phyloP scores from a whole-genome alignment of 2,888 invertebrate genomes.

The Aproaerema taeniolella region DNA sequence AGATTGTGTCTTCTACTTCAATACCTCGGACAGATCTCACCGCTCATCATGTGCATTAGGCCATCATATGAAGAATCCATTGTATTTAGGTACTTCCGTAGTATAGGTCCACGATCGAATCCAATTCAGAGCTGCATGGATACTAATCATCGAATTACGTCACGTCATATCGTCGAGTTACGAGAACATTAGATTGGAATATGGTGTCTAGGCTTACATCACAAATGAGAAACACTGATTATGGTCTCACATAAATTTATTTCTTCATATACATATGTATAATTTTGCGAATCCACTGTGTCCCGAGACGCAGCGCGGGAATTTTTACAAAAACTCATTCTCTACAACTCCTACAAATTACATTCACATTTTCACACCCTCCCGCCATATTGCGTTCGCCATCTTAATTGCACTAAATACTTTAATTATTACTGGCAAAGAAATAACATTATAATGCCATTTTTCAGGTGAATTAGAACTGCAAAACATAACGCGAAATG shows the following conservation, averaged over 20 bases:
- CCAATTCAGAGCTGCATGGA: no score
- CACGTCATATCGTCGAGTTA: no score
- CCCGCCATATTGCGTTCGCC: conserved; percentile 51
- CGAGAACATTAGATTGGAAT: no score
- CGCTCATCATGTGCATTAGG: no score
- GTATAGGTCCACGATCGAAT: no score
- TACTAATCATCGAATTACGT: no score
- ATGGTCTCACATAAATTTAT: conserved; percentile 77
- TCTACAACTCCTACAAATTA: conserved; percentile 65
- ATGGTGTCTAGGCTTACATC: no score
- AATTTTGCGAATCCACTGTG: conserved; percentile 76
- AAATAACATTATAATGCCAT: conserved; percentile 23
- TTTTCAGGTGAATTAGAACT: conserved; percentile 23
- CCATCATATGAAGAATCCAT: no score
- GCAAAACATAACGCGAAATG: conserved; percentile 32
- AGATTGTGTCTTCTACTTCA: no score
- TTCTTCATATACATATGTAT: conserved; percentile 77
- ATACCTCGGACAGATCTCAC: no score
- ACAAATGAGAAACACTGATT: no score
- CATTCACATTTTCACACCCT: conserved; percentile 56
- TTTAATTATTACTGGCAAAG: conserved; percentile 44
- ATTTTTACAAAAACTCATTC: conserved; percentile 64
- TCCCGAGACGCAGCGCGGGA: conserved; percentile 71
- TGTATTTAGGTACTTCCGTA: no score
- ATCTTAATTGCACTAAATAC: conserved; percentile 63